Evolutionary conservation across 2,797 vertebrate species (phyloP), one percentile per base, ranked within the genome.

Genomic region (Tokudaia muenninki): DNA sequence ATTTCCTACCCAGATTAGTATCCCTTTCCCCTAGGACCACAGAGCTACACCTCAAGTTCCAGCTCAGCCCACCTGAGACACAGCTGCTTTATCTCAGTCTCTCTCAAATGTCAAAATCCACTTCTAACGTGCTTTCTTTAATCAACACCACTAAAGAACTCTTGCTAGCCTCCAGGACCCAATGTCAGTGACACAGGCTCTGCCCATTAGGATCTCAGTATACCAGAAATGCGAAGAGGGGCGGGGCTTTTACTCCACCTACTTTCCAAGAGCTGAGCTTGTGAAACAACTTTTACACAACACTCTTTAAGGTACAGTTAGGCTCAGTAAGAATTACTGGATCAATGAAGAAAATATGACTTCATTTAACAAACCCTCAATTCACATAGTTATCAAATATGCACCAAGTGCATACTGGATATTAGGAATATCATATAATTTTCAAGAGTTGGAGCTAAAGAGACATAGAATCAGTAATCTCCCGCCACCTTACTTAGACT

Each of bases 301-400:
- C 47, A 81, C 31, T 72, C 52, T 65, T 63, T 87, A 47, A 89
- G 55, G 82, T 41, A 87, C 63, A 87, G 14, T 0, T 55, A 55
- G 75, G 41, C 13, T 90, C 91, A 65, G 6, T 29, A 31, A 81
- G 13, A 72, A 96, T 67, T n/a, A 74, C 16, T 67, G 82, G 63
- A 52, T 79, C 93, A 72, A n/a, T n/a, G 41, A 24, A 77, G 50
- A 93, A 95, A 81, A 87, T 31, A 52, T 41, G n/a, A 70, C 34
- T 81, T 95, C 57, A 95, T 59, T 81, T 91, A 87, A 65, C 26
- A 92, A 50, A 37, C 16, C 44, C 47, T 37, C 19, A 67, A 52
- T 91, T 90, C 70, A 92, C 11, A 12, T n/a, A 90, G 75, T 89
- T 87, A 94, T 57, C 29, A 94, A 77, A 80, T 82, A 86, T 44